Conservation (phyloP, 2,797 vertebrate genomes). For the Scyliorhinus canicula region DNA sequence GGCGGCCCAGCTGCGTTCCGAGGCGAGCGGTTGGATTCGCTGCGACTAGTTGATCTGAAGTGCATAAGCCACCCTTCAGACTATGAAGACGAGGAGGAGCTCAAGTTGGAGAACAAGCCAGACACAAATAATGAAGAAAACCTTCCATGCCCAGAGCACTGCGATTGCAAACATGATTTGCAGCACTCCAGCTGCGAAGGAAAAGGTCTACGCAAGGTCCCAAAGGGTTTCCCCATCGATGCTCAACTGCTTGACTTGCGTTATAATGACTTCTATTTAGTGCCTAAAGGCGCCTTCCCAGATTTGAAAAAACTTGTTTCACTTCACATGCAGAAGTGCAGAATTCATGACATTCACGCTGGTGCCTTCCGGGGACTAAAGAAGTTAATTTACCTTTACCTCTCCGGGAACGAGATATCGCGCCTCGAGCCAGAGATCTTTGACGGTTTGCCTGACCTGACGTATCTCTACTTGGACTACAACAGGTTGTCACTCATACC, state of each 20-base stretch:
- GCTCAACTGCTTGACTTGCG: constrained; percentile 76
- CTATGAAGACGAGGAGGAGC: constrained; percentile 59
- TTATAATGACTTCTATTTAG: constrained; percentile 65
- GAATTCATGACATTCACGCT: constrained; percentile 59
- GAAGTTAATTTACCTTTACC: constrained; percentile 83
- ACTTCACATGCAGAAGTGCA: constrained; percentile 79
- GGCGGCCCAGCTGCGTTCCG: constrained; percentile 61
- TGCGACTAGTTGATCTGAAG: constrained; percentile 66
- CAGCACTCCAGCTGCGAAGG: constrained; percentile 74
- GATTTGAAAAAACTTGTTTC: constrained; percentile 70
- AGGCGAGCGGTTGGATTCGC: constrained; percentile 67
- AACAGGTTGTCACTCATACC: constrained; percentile 74
- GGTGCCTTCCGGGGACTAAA: constrained; percentile 74
- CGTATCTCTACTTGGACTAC: constrained; percentile 81
- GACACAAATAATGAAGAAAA: constrained; percentile 45
- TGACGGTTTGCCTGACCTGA: constrained; percentile 66
- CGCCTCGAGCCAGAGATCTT: constrained; percentile 65
- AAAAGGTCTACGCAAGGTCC: constrained; percentile 67
- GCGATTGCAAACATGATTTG: constrained; percentile 64
- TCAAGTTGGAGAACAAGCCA: constrained; percentile 40
- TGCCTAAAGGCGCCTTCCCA: constrained; percentile 68
- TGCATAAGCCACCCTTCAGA: constrained; percentile 64
- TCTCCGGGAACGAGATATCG: constrained; percentile 73
- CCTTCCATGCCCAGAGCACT: constrained; percentile 63
- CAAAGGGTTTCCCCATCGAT: constrained; percentile 68